Conservation (phyloP, 2,888 invertebrate genomes). For the Eupithecia insigniata region DNA sequence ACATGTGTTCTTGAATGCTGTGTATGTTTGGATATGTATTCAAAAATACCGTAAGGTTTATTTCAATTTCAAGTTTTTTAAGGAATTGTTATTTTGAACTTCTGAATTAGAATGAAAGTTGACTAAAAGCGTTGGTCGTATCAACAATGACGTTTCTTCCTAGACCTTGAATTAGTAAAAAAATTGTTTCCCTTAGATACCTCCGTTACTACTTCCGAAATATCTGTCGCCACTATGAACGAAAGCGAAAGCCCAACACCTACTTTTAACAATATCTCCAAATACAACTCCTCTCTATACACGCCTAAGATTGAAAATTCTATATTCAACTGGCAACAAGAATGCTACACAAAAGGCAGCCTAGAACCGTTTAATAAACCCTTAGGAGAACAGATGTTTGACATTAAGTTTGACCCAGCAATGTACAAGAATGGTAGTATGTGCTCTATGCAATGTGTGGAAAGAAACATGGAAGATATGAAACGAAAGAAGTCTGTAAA, state of each 20-base stretch:
- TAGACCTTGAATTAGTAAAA: not conserved
- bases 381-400: slow-evolving; percentile 33
- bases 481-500: slow-evolving; percentile 46
- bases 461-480: slow-evolving; percentile 34
- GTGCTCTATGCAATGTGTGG: slow-evolving; percentile 62
- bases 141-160: not conserved
- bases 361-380: slow-evolving; percentile 33
- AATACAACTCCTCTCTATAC: slow-evolving; percentile 31
- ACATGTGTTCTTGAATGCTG: not conserved
- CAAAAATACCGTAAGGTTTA: not conserved
- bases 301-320: slow-evolving; percentile 29
- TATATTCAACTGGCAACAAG: slow-evolving; percentile 36
- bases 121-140: no score
- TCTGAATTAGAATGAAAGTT: not conserved
- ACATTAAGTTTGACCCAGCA: slow-evolving; percentile 28
- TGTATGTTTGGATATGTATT: not conserved
- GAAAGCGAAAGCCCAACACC: slow-evolving; percentile 12
- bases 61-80: not conserved
- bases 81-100: not conserved
- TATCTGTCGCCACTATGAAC: slow-evolving; percentile 25
- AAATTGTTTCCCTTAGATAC: slow-evolving; percentile 29
- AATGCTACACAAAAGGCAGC: slow-evolving; percentile 29
- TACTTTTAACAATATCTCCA: slow-evolving; percentile 12
- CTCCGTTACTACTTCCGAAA: slow-evolving; percentile 27
- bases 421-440: slow-evolving; percentile 46